These are phyloP conservation scores for Ptychodera flava DNA, from an alignment of 35 echinoderm and acorn worm genomes.

Conservation along the genomic window DNA sequence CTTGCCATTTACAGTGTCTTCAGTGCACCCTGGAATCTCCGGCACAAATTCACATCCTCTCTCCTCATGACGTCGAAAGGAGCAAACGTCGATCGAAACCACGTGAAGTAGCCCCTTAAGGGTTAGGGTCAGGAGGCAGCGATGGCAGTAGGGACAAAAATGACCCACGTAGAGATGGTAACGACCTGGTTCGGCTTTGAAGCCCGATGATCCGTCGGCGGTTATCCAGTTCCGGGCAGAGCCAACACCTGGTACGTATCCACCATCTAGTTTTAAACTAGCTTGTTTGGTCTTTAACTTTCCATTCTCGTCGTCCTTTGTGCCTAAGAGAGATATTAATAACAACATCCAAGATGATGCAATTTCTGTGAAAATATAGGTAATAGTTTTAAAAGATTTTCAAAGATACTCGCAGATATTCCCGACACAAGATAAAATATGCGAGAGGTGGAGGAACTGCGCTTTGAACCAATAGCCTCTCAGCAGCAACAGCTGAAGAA, in stretches of 20 bases:
- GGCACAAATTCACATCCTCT: not conserved
- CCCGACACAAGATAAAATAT: no score
- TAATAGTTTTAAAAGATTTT: no score
- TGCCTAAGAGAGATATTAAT: no score
- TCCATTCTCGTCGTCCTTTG: no score
- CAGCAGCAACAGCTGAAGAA: no score
- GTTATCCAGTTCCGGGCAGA: not conserved
- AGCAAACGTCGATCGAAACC: not conserved
- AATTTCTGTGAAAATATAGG: no score
- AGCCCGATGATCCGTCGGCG: conserved; percentile 5
- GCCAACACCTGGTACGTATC: not conserved
- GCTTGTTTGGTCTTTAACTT: no score
- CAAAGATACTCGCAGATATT: no score
- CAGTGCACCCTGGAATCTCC: not conserved
- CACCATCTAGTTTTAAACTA: no score
- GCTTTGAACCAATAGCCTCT: no score
- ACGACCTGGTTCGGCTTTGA: conserved; percentile 10
- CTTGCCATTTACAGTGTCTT: not conserved
- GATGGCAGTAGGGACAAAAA: not conserved
- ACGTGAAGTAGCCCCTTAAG: not conserved
- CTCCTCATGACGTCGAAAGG: not conserved
- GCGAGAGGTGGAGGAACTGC: no score
- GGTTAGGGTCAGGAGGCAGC: not conserved
- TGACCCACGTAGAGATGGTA: conserved; percentile 7
- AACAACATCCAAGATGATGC: no score